Conservation (phyloP, 2,113 vertebrate species). For the Psilopogon haemacephalus region DNA sequence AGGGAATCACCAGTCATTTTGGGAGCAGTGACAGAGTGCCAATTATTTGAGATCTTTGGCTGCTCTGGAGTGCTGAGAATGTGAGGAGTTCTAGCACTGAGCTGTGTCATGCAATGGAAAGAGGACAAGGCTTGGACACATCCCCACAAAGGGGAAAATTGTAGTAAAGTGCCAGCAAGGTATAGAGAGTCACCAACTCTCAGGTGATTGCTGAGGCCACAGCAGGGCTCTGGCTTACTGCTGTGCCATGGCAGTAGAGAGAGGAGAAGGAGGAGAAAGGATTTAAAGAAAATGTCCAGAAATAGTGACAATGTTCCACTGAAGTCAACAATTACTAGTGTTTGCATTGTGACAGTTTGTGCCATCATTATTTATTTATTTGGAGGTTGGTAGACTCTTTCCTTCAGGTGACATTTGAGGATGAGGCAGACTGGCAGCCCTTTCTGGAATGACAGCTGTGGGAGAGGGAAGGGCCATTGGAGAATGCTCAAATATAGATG, state of each 20-base stretch:
- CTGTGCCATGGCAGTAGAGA: not conserved
- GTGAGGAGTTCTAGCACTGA: not conserved
- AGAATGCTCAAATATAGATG: not conserved
- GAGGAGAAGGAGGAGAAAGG: not conserved
- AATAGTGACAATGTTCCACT: not conserved
- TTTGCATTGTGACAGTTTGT: not conserved
- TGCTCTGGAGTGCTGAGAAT: not conserved
- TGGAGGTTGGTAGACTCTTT: not conserved
- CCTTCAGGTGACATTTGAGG: not conserved
- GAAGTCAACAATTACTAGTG: not conserved
- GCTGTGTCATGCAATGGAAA: not conserved
- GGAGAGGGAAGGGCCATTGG: not conserved
- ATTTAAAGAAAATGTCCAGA: not conserved
- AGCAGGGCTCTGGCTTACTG: not conserved
- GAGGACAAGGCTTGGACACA: not conserved
- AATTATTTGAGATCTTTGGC: not conserved
- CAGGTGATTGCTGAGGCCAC: not conserved
- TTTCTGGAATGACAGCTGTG: not conserved
- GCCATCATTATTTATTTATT: not conserved
- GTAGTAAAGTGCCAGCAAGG: not conserved
- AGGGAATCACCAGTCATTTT: not conserved
- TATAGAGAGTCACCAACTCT: fast-evolving
- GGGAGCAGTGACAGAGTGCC: not conserved
- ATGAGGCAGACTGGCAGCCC: not conserved
- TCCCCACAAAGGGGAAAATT: not conserved